Evolutionary conservation across 2,888 invertebrate species (phyloP).

Genomic region (Camponotus fellah): DNA sequence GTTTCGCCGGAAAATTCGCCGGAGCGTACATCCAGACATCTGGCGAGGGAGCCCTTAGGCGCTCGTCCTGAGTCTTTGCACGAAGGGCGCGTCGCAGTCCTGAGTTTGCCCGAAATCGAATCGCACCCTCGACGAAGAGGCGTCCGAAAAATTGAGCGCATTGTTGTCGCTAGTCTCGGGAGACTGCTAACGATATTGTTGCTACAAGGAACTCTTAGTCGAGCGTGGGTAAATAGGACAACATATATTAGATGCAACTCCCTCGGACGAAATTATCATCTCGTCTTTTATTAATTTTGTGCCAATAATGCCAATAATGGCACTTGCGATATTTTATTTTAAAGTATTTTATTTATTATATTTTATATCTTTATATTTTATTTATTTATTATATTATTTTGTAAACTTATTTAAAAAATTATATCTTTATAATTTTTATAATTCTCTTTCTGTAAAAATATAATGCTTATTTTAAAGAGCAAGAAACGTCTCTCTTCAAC

Average conservation of each 20-base stretch:
- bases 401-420: no score
- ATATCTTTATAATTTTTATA: no score
- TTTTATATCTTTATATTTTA: no score
- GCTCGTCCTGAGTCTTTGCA: slow-evolving; percentile 45
- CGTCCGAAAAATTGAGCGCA: slow-evolving; percentile 46
- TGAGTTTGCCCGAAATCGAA: slow-evolving; percentile 46
- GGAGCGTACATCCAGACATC: slow-evolving; percentile 76
- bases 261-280: neutral
- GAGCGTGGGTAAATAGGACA: slow-evolving; percentile 8
- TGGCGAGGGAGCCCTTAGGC: slow-evolving; percentile 63
- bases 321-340: neutral
- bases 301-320: neutral
- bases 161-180: slow-evolving; percentile 48
- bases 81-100: slow-evolving; percentile 37
- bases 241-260: neutral
- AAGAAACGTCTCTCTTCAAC: neutral
- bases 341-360: no score
- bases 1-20: slow-evolving; percentile 73
- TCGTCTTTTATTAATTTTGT: neutral
- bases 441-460: neutral
- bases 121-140: slow-evolving; percentile 48
- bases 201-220: slow-evolving; percentile 21
- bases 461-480: neutral
- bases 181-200: slow-evolving; percentile 52
- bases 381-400: no score